Evolutionary conservation across 2,113 vertebrate genomes (phyloP), one percentile per base, ranked within the genome.

Genomic region (Turnix velox): DNA sequence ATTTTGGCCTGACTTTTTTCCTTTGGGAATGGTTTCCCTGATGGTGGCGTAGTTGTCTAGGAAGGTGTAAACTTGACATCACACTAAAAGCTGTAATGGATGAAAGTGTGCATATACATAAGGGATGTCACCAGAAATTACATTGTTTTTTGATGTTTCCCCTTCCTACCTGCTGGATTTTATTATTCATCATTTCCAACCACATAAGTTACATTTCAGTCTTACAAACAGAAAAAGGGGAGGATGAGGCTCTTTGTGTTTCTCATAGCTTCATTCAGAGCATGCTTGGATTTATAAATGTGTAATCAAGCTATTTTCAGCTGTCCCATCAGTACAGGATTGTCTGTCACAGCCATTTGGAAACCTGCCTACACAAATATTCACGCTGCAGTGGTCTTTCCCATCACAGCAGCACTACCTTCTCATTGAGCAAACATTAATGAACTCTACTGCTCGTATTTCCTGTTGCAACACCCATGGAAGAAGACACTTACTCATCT

Each of bases 401-500:
- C 76, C 76, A 78, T 65, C 61, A 59, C 67, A 89, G 58, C 66
- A 92, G 78, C 74, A 51, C 35, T 59, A 85, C 81, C 78, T 95
- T 89, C 91, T 93, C 77, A 87, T 86, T 65, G 93, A 69, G 55
- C 9, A 69, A 74, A 71, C n/a, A 24, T 43, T 92, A 87, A 73
- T 6, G 20, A 91, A 48, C 55, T 62, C 55, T 91, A 18, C 48
- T 61, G 33, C 49, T 66, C 0, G 0, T 40, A n/a, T 82, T 71
- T 74, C 42, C 28, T 51, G 10, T 54, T 49, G 37, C 45, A 62
- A 76, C 46, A 25, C 18, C 73, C 9, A 0, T 6, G 33, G 75
- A 45, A 76, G 62, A 48, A 72, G 76, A 37, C 69, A 95, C 99
- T 96, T 94, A 99, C 99, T 97, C 40, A 97, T 96, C 80, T 98